Evolutionary conservation across 2,797 vertebrate species (phyloP).

Genomic region (Chloroceryle inda): DNA sequence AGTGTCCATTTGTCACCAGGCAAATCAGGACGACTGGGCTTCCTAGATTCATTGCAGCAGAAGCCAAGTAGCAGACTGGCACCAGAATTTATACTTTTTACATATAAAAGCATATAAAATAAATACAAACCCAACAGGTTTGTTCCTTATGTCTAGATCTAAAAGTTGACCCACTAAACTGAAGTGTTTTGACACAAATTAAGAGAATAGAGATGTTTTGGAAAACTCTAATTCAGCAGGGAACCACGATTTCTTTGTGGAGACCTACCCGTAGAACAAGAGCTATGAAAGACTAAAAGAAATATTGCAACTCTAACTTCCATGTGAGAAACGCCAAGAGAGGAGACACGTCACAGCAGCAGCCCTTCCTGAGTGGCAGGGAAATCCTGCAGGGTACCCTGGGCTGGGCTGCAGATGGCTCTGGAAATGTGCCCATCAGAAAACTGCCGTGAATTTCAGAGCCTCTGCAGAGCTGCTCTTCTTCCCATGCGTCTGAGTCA

Average conservation of each 20-base stretch:
- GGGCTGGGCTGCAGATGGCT: neutral
- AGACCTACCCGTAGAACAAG: neutral
- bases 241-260: neutral
- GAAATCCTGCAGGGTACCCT: neutral
- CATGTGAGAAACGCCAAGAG: accelerated
- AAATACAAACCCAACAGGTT: neutral
- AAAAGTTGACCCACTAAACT: neutral
- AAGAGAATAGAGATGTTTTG: neutral
- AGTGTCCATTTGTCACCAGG: neutral
- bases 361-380: neutral
- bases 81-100: neutral
- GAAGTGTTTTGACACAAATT: neutral
- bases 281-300: neutral
- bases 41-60: neutral
- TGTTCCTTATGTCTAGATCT: neutral
- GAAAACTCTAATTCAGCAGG: neutral
- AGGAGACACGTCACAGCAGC: accelerated
- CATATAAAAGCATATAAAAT: neutral
- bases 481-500: accelerated
- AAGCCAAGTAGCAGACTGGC: neutral
- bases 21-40: neutral
- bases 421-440: neutral
- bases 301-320: neutral
- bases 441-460: accelerated
- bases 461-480: neutral